phyloP scores from a whole-genome alignment of 2,888 invertebrate genomes.

The Dichetophora obliterata region DNA sequence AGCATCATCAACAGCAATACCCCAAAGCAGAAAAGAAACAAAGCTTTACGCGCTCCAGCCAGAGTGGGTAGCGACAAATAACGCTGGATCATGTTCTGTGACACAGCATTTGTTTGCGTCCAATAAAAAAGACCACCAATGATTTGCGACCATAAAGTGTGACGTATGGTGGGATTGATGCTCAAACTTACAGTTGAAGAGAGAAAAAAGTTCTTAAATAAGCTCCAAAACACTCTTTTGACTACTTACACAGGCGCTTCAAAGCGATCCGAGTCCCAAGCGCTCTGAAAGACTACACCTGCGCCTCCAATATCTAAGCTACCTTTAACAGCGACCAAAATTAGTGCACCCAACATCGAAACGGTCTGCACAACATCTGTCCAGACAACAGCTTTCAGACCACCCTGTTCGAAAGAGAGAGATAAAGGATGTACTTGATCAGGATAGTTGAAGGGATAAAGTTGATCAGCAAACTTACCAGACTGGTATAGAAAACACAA shows the following conservation, averaged over 20 bases:
- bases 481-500: slow-evolving; percentile 88
- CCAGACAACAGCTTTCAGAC: slow-evolving; percentile 83
- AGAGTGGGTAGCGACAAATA: slow-evolving; percentile 83
- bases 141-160: slow-evolving; percentile 84
- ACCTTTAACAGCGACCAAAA: slow-evolving; percentile 81
- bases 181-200: slow-evolving; percentile 75
- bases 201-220: no score
- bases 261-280: slow-evolving; percentile 78
- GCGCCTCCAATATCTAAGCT: slow-evolving; percentile 81
- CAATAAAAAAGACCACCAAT: slow-evolving; percentile 85
- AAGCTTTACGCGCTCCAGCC: slow-evolving; percentile 73
- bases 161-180: slow-evolving; percentile 82
- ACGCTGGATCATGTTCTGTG: slow-evolving; percentile 90
- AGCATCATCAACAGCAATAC: slow-evolving; percentile 71
- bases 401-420: slow-evolving; percentile 73
- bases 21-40: slow-evolving; percentile 73
- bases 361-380: slow-evolving; percentile 85
- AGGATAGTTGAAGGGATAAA: no score
- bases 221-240: no score
- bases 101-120: slow-evolving; percentile 84
- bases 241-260: slow-evolving; percentile 78
- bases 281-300: slow-evolving; percentile 75
- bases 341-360: slow-evolving; percentile 82
- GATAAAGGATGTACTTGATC: no score
- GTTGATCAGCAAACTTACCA: slow-evolving; percentile 73